These are phyloP conservation scores for Gnatocerus cornutus DNA, from an alignment of 2,888 invertebrate species.

Conservation along the genomic window DNA sequence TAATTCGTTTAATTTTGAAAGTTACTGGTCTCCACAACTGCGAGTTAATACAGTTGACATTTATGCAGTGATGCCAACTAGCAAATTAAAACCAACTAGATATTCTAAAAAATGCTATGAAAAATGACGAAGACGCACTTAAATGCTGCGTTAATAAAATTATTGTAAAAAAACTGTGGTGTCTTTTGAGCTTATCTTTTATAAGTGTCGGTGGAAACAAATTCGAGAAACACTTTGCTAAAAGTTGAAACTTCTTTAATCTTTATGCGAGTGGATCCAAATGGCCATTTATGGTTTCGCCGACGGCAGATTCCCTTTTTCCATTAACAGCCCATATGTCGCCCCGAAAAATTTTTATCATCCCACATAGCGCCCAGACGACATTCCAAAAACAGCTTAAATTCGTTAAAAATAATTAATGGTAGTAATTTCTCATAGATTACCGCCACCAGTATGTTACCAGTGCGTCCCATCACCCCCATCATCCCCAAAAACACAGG, in stretches of 20 bases:
- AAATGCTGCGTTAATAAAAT: too few relatives aligned
- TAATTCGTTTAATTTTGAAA: too few relatives aligned
- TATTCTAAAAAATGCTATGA: too few relatives aligned
- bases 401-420: constrained; percentile 61
- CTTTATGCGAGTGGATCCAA: neutral
- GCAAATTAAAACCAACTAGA: too few relatives aligned
- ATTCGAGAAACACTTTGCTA: neutral
- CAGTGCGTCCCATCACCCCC: constrained; percentile 25
- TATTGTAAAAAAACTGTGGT: too few relatives aligned
- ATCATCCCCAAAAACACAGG: constrained; percentile 45
- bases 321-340: constrained; percentile 34
- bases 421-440: constrained; percentile 56
- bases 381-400: constrained; percentile 40
- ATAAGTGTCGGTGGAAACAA: neutral
- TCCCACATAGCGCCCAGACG: constrained; percentile 37
- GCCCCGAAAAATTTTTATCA: constrained; percentile 41
- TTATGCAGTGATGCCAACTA: too few relatives aligned
- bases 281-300: neutral
- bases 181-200: too few relatives aligned
- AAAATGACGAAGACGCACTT: too few relatives aligned
- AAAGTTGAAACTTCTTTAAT: neutral
- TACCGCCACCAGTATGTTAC: constrained; percentile 56
- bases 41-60: too few relatives aligned
- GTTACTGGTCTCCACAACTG: too few relatives aligned
- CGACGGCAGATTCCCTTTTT: constrained; percentile 5